A percentile compares a stretch with the other conserved stretches of the same genome.
phyloP scores from a whole-genome alignment of 2,888 invertebrate genomes.

The Geophilus truncorum region DNA sequence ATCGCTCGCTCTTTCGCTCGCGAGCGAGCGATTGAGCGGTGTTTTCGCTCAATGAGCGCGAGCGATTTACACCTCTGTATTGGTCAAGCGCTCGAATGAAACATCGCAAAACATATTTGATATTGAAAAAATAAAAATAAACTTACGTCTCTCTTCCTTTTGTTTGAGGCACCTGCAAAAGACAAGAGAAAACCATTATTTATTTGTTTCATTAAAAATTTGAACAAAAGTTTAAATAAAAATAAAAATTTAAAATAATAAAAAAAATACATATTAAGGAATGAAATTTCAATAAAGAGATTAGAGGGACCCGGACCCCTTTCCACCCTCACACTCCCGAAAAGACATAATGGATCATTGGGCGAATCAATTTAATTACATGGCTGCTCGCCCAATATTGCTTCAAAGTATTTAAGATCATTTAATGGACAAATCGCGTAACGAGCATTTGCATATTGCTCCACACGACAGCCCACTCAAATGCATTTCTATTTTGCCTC shows the following conservation, averaged over 20 bases:
- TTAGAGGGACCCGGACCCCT: neutral
- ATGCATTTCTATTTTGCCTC: conserved; percentile 6
- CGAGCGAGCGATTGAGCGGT: too few species aligned
- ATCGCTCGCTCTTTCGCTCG: too few species aligned
- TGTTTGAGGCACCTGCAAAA: conserved; percentile 37
- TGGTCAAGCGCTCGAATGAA: too few species aligned
- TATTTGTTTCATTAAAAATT: neutral
- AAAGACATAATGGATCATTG: neutral
- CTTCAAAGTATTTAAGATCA: neutral
- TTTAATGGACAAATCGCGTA: conserved; percentile 3
- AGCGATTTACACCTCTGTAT: too few species aligned
- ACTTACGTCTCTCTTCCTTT: conserved; percentile 37
- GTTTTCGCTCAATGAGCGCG: too few species aligned
- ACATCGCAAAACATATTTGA: neutral
- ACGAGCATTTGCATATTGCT: conserved; percentile 27
- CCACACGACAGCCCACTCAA: neutral
- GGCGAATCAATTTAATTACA: neutral
- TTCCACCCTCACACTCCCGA: neutral
- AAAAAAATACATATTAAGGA: neutral
- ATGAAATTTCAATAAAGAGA: conserved; percentile 11
- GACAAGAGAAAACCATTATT: neutral
- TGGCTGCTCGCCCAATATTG: neutral
- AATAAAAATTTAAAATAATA: neutral
- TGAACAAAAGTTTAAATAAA: neutral
- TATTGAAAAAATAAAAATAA: neutral